Evolutionary conservation across 2,888 invertebrate genomes (phyloP).

Genomic region (Blastobasis adustella): DNA sequence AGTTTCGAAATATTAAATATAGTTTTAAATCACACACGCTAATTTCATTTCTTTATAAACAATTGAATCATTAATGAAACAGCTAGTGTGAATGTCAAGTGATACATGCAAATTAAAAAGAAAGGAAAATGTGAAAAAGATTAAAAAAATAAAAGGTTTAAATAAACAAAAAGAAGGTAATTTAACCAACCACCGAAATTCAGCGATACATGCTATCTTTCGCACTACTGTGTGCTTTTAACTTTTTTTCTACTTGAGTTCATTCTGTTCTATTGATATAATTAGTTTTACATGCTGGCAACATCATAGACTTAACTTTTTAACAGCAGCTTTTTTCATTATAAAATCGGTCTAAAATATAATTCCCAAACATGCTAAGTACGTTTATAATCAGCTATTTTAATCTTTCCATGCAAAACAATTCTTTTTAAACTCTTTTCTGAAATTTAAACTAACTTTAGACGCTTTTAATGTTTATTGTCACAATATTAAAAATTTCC

Average conservation of each 20-base stretch:
- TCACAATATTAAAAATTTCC: conserved; percentile 14
- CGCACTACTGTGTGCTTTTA: conserved; percentile 71
- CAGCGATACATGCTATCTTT: conserved; percentile 65
- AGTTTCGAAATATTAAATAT: conserved; percentile 22
- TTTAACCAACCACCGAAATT: conserved; percentile 48
- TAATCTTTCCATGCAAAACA: conserved; percentile 53
- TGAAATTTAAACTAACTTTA: conserved; percentile 3
- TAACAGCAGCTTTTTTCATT: conserved; percentile 29
- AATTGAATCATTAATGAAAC: conserved; percentile 2
- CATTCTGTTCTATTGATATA: conserved; percentile 48
- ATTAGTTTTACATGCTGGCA: conserved; percentile 67
- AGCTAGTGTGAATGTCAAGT: conserved; percentile 5
- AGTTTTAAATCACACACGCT: conserved; percentile 6
- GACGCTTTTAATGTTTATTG: conserved; percentile 13
- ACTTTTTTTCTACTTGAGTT: conserved; percentile 42
- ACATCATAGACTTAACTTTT: conserved; percentile 40
- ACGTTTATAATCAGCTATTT: conserved; percentile 31
- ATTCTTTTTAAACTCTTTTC: conserved; percentile 12
- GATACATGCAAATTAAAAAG: conserved; percentile 18
- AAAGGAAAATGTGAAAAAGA: conserved; percentile 26
- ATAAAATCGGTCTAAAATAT: conserved; percentile 21
- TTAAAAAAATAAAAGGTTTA: conserved; percentile 26
- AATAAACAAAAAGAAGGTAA: conserved; percentile 27
- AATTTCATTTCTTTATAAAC: conserved; percentile 1
- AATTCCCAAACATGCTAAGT: conserved; percentile 53